phyloP scores from a whole-genome alignment of 1,140 invertebrate species.

The Psix sp. region DNA sequence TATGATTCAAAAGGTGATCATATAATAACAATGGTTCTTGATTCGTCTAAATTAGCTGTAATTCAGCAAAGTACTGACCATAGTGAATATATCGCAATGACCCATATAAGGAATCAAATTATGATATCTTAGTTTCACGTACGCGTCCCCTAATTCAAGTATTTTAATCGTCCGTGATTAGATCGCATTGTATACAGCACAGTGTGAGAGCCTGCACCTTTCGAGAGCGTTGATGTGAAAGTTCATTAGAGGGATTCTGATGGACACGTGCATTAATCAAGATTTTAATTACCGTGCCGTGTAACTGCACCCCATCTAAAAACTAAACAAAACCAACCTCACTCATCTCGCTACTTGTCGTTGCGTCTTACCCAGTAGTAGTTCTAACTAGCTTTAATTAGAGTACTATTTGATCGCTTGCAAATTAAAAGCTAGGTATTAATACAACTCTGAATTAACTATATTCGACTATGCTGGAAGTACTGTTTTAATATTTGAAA shows the following conservation, averaged over 20 bases:
- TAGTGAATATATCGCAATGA: slow-evolving; percentile 1
- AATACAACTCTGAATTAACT: slow-evolving; percentile 66
- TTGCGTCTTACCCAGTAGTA: slow-evolving; percentile 53
- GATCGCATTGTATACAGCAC: slow-evolving; percentile 38
- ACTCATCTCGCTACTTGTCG: slow-evolving; percentile 30
- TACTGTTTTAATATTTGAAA: no score
- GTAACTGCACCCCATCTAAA: slow-evolving; percentile 70
- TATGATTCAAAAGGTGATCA: slow-evolving; percentile 17
- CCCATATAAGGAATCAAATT: slow-evolving; percentile 33
- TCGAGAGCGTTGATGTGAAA: slow-evolving; percentile 48
- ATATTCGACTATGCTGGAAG: no score
- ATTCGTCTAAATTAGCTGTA: slow-evolving; percentile 31
- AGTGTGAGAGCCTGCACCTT: slow-evolving; percentile 32
- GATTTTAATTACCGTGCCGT: slow-evolving; percentile 75
- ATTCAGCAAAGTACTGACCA: slow-evolving; percentile 23
- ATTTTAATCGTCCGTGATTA: slow-evolving; percentile 42
- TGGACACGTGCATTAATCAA: slow-evolving; percentile 76
- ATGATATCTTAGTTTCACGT: slow-evolving; percentile 23
- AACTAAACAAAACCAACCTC: slow-evolving; percentile 67
- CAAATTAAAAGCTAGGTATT: slow-evolving; percentile 73
- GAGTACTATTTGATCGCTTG: slow-evolving; percentile 69
- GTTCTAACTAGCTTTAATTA: slow-evolving; percentile 69
- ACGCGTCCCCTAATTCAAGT: slow-evolving; percentile 7
- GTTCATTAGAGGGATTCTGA: slow-evolving; percentile 64
- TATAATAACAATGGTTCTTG: slow-evolving; percentile 31